Conservation (phyloP, 37 sponge, comb jelly and placozoan species). For the Oscarella lobularis region DNA sequence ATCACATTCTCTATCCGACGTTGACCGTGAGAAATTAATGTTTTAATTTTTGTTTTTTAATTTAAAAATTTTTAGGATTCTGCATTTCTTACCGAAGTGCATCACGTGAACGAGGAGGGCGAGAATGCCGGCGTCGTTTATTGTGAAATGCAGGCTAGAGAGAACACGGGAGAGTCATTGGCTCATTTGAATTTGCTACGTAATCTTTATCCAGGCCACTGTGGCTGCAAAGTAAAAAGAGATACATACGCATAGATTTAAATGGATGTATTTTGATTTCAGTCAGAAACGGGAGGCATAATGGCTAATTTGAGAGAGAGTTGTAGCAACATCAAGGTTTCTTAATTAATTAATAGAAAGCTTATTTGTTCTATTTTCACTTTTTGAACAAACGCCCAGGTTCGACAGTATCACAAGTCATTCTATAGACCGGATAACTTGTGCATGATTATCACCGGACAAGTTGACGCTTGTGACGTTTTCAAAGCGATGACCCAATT, state of each 20-base stretch:
- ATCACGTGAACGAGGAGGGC: slow-evolving; percentile 84
- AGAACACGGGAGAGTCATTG: slow-evolving; percentile 57
- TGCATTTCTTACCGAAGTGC: slow-evolving; percentile 83
- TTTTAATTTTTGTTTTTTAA: neutral
- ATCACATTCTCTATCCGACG: slow-evolving; percentile 95
- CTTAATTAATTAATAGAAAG: slow-evolving; percentile 4
- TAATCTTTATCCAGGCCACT: slow-evolving; percentile 70
- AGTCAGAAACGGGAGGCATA: slow-evolving; percentile 83
- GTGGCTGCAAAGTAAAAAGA: slow-evolving; percentile 57
- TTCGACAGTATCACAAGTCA: slow-evolving; percentile 39
- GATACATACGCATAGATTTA: neutral
- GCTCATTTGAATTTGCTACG: slow-evolving; percentile 40
- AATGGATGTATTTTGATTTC: no score
- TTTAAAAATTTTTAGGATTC: slow-evolving; percentile 43
- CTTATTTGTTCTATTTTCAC: slow-evolving; percentile 6
- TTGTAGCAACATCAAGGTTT: slow-evolving; percentile 64
- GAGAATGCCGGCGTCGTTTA: slow-evolving; percentile 96
- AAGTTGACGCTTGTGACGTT: slow-evolving; percentile 46
- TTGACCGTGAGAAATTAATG: slow-evolving; percentile 47
- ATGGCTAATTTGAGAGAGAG: slow-evolving; percentile 62
- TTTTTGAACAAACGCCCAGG: slow-evolving; percentile 22
- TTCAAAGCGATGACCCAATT: slow-evolving; percentile 41
- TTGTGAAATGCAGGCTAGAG: slow-evolving; percentile 95
- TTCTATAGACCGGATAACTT: slow-evolving; percentile 88
- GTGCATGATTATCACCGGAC: slow-evolving; percentile 54